Base-by-base conservation (phyloP, 2,888 invertebrate species). In the Sipha maydis region DNA sequence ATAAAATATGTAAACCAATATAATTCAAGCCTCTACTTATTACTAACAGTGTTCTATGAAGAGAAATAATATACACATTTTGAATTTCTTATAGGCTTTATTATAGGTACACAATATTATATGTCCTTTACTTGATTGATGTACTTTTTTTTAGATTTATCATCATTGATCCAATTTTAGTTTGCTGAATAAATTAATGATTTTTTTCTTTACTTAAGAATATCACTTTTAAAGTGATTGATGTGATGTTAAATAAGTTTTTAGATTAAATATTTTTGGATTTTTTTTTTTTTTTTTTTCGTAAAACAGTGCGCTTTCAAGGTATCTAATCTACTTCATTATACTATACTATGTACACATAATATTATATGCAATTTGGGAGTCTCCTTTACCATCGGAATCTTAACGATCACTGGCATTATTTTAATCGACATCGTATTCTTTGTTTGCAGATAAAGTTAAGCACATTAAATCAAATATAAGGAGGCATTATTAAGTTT, bases 171-270 rank as follows among this genome's bases (percentile, higher is more conserved):
- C 28, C 61, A 76, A 78, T 61, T 61, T 71, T 69, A 85, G 69
- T 78, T 85, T 78, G 54, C 14, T 34, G 85, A 71, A 85, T 85
- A 78, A 78, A 78, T 85, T 85, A 78, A 85, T 38, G 67, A 85
- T 78, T 85, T 71, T 83, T 77, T 84, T 77, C 41, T 85, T 69
- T 85, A 69, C 34, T 78, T 69, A 78, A 85, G 25, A 78, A 85
- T 71, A 71, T 78, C 78, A 21, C n/a, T 71, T 69, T 78, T 69
- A 21, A 34, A 69, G 78, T 85, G 78, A 85, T 85, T 85, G 85
- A 85, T 85, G 54, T 34, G 85, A 69, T 48, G 77, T 77, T 78
- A 84, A 84, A 84, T 84, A 38, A 41, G 61, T 76, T 76, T 76
- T 84, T 31, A 31, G 76, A 84, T 76, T 41, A 76, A 25, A 38